phyloP scores from a whole-genome alignment of 2,797 vertebrate genomes.

The Sandelia bainsii region DNA sequence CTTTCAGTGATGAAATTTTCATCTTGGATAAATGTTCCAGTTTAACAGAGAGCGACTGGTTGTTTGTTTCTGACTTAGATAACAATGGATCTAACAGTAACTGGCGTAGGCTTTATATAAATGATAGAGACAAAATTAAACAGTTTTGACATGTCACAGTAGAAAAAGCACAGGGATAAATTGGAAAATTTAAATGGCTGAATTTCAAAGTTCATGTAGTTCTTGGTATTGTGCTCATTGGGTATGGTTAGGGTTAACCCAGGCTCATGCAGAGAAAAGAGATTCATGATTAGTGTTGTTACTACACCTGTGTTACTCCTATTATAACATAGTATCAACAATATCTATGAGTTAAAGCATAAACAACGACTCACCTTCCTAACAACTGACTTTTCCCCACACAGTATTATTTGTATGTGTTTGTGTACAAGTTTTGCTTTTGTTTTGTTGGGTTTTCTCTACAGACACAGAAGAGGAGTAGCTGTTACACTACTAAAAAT shows the following conservation, averaged over 20 bases:
- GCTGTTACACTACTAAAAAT: too few relatives aligned
- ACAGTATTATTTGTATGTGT: too few relatives aligned
- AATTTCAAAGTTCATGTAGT: not conserved
- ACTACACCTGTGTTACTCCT: not conserved
- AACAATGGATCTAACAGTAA: not conserved
- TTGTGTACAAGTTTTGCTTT: too few relatives aligned
- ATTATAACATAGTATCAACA: not conserved
- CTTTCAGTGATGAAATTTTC: not conserved
- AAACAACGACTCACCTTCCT: not conserved
- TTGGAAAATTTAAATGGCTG: not conserved
- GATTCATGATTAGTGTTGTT: too few relatives aligned
- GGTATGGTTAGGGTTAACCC: too few relatives aligned
- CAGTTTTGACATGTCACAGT: too few relatives aligned
- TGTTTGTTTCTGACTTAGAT: not conserved
- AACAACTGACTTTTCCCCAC: too few relatives aligned
- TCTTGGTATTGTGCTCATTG: not conserved
- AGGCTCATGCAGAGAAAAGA: not conserved
- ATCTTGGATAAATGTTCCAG: not conserved
- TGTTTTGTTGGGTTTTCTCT: too few relatives aligned
- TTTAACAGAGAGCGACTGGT: not conserved
- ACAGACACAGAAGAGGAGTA: too few relatives aligned
- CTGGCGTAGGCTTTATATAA: too few relatives aligned
- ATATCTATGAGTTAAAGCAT: not conserved
- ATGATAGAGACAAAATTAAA: too few relatives aligned
- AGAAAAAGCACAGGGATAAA: not conserved